A percentile compares a stretch with the other conserved stretches of the same genome.
These are phyloP conservation scores for Austrofundulus limnaeus DNA, from an alignment of 2,113 vertebrate species.

Conservation along the genomic window DNA sequence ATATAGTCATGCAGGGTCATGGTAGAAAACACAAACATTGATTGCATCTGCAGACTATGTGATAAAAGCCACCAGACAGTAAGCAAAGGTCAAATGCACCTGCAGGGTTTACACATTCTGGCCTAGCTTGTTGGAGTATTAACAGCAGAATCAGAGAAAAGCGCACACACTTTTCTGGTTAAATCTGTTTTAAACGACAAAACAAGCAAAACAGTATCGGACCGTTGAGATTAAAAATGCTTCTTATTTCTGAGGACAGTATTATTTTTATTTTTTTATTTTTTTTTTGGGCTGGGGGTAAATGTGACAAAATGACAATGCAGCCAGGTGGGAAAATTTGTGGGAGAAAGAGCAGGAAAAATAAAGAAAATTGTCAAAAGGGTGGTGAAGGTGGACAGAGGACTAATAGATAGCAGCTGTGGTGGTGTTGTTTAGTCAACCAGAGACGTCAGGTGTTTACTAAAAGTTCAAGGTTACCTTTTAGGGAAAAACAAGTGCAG, in stretches of 20 bases:
- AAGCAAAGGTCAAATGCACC: slow-evolving; percentile 49
- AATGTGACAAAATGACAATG: slow-evolving; percentile 58
- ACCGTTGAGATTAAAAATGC: slow-evolving; percentile 58
- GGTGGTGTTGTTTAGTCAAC: slow-evolving; percentile 19
- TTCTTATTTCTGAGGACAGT: slow-evolving; percentile 45
- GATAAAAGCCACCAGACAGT: slow-evolving; percentile 36
- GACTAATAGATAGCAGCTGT: background rate
- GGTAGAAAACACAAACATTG: slow-evolving; percentile 25
- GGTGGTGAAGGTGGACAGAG: background rate
- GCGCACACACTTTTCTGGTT: slow-evolving; percentile 20
- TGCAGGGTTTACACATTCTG: slow-evolving; percentile 42
- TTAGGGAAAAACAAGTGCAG: slow-evolving; percentile 30
- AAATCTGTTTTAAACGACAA: slow-evolving; percentile 46
- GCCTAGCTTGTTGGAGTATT: slow-evolving; percentile 27
- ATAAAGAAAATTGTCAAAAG: background rate
- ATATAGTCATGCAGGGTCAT: slow-evolving; percentile 45
- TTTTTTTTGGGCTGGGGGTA: slow-evolving; percentile 55
- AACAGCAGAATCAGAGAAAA: slow-evolving; percentile 25
- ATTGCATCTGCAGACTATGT: slow-evolving; percentile 37
- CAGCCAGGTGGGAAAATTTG: slow-evolving; percentile 47
- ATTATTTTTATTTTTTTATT: too few relatives aligned
- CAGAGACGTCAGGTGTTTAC: slow-evolving; percentile 41
- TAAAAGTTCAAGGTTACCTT: slow-evolving; percentile 19
- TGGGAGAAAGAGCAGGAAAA: slow-evolving; percentile 8
- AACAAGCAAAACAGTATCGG: slow-evolving; percentile 43